Base-by-base conservation (phyloP, 2,888 invertebrate species). In the Scaptomyza flava region DNA sequence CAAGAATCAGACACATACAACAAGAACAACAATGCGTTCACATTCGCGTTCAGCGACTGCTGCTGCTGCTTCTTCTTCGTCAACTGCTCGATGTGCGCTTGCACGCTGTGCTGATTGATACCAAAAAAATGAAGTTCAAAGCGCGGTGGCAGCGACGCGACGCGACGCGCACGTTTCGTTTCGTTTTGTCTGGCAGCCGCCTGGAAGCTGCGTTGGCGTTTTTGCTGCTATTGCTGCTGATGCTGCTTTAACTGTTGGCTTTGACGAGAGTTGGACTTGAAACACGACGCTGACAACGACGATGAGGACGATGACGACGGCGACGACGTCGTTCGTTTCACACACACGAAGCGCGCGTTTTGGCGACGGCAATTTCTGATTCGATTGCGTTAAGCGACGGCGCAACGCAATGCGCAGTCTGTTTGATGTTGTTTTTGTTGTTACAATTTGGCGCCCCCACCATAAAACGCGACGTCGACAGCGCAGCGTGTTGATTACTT, bases 361-460 rank as follows among this genome's bases (percentile, higher is more conserved):
- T 85, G 80, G 88, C 84, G 84, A 88, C 84, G 84, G 89, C 81
- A 81, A 83, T 81, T 82, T 84, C 88, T 86, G 89, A 87, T 83
- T 86, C 87, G 86, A 82, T 79, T 85, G 79, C 83, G 82, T 85
- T 79, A 73, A 73, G 88, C 83, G 84, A 85, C 84, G 81, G 89
- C 84, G 83, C 80, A 79, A 57, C 79, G 81, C 72, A 74, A 58
- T 79, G 85, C 81, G 85, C 88, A 77, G 66, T 68, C 52, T 61
- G 51, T 70, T 34, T 50, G 50, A 50, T 59, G 41, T 46, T 63
- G 57, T 45, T 63, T 34, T 17, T 54, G 57, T 27, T 63, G 34
- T 27, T 67, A 59, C 54, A 57, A 61, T 65, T 67, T 72, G 65
- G 73, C 86, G 77, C 81, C 67, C 67, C 79, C 69, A 61, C 48